A percentile compares a stretch with the other conserved stretches of the same genome.
Evolutionary conservation across 2,888 invertebrate species (phyloP).

Genomic region (Seira ritae): DNA sequence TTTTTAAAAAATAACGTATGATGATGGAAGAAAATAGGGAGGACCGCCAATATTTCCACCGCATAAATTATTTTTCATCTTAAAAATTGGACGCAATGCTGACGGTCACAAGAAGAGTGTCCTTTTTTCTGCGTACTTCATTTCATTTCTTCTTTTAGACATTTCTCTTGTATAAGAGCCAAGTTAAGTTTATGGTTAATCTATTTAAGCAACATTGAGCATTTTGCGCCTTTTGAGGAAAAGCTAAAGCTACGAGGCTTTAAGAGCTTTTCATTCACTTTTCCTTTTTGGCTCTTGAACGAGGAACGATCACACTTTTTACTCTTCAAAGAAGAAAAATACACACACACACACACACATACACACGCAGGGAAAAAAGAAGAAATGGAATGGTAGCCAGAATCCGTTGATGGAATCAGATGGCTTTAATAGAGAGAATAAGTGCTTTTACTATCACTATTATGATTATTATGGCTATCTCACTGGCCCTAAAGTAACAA

Average conservation of each 20-base stretch:
- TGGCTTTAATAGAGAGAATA: slow-evolving; percentile 64
- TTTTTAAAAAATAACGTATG: no score
- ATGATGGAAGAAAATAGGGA: no score
- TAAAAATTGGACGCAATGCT: slow-evolving; percentile 35
- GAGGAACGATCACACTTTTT: slow-evolving; percentile 57
- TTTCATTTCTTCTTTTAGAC: no score
- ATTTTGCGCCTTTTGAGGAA: slow-evolving; percentile 51
- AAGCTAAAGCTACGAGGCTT: slow-evolving; percentile 50
- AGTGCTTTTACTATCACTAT: slow-evolving; percentile 66
- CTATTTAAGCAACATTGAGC: slow-evolving; percentile 62
- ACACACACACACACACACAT: no score
- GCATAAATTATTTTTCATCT: slow-evolving; percentile 46
- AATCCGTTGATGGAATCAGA: slow-evolving; percentile 62
- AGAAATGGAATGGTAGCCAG: slow-evolving; percentile 51
- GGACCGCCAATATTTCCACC: no score
- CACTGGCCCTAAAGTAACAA: slow-evolving; percentile 46
- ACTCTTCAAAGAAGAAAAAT: slow-evolving; percentile 4
- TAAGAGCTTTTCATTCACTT: slow-evolving; percentile 64
- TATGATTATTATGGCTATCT: slow-evolving; percentile 65
- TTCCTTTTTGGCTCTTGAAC: slow-evolving; percentile 63
- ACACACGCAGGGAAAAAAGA: slow-evolving; percentile 42
- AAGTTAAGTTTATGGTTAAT: slow-evolving; percentile 48
- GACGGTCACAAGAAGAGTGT: slow-evolving; percentile 1
- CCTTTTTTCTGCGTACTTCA: no score
- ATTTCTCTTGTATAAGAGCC: slow-evolving; percentile 35